Percentiles rank a stretch among this genome's conserved stretches.
phyloP scores from a whole-genome alignment of 2,113 vertebrate genomes.

The Amphiprion ocellaris region DNA sequence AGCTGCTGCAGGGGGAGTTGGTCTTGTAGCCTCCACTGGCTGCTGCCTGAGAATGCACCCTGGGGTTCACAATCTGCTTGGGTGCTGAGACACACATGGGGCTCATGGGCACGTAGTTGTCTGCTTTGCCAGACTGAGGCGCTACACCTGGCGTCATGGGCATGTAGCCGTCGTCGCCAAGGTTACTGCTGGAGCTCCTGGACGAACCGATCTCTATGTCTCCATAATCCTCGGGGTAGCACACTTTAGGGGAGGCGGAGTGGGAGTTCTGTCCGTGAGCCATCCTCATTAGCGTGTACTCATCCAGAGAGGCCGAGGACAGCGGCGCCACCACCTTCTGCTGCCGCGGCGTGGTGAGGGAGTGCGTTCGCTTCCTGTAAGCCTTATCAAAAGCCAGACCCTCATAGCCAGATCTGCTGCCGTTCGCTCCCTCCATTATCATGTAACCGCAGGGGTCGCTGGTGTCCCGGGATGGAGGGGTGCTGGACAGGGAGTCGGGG shows the following conservation, averaged over 20 bases:
- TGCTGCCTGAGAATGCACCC: slow-evolving; percentile 77
- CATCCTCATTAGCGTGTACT: slow-evolving; percentile 92
- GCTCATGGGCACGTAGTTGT: slow-evolving; percentile 93
- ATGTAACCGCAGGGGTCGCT: slow-evolving; percentile 90
- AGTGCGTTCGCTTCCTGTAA: slow-evolving; percentile 92
- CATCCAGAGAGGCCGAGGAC: slow-evolving; percentile 93
- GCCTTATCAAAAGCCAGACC: slow-evolving; percentile 82
- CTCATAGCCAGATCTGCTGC: slow-evolving; percentile 57
- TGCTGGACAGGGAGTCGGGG: slow-evolving; percentile 91
- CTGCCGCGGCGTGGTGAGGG: slow-evolving; percentile 90
- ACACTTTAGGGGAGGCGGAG: slow-evolving; percentile 87
- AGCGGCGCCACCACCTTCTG: slow-evolving; percentile 86
- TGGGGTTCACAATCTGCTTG: slow-evolving; percentile 91
- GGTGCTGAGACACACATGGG: slow-evolving; percentile 93
- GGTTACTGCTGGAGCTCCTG: slow-evolving; percentile 86
- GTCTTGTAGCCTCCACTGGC: slow-evolving; percentile 79
- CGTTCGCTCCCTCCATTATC: slow-evolving; percentile 89
- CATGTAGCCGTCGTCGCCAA: slow-evolving; percentile 92
- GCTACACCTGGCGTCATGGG: slow-evolving; percentile 92
- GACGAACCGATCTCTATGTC: slow-evolving; percentile 91
- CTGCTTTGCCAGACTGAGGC: slow-evolving; percentile 66
- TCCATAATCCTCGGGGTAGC: slow-evolving; percentile 94
- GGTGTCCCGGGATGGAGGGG: slow-evolving; percentile 87
- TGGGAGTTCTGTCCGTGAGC: slow-evolving; percentile 86
- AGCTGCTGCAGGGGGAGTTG: slow-evolving; percentile 87